Evolutionary conservation across 2,113 vertebrate species (phyloP), one percentile per base, ranked within the genome.

Genomic region (Mola mola): DNA sequence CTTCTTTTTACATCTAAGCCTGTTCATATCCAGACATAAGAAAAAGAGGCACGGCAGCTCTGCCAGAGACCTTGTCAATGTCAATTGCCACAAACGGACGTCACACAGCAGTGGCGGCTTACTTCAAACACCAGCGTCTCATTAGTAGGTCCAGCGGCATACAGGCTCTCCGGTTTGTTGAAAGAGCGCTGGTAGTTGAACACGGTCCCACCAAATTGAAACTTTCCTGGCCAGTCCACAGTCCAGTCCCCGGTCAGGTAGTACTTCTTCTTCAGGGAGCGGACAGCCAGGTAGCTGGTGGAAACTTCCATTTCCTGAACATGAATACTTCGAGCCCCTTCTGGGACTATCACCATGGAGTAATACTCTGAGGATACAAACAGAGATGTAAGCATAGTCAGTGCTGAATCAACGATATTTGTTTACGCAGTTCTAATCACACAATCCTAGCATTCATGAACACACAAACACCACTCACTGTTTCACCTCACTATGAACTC

Each of bases 101-200:
- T 62, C 70, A 90, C 37, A 31, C 53, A 10, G 64, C 34, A 44
- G 79, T 49, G 43, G 63, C 81, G 66, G 71, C 96, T 96, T 94
- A 99, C 97, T 90, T 98, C 96, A 93, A 99, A 95, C 87, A 96
- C 93, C 69, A 99, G 92, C 0, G 95, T 98, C 93, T 98, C 96
- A 68, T 98, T 98, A 65, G 95, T 98, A 1, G 97, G 96, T 43
- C 97, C 97, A 0, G 91, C 70, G 0, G 96, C 92, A 2, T 90
- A 94, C 43, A 99, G 92, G 15, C 92, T 96, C 89, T 98, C 97
- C 0, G 95, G 95, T 28, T 82, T 92, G 86, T 91, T 92, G 42
- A 93, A 93, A 48, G 95, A 88, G 11, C 96, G 95, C 34, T 94
- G 95, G 68, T 99, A 99, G 79, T 94, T 88, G 20, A 98, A 99